These are phyloP conservation scores for Drosophila willistoni DNA, from an alignment of 1,140 invertebrate genomes.

Conservation along the genomic window DNA sequence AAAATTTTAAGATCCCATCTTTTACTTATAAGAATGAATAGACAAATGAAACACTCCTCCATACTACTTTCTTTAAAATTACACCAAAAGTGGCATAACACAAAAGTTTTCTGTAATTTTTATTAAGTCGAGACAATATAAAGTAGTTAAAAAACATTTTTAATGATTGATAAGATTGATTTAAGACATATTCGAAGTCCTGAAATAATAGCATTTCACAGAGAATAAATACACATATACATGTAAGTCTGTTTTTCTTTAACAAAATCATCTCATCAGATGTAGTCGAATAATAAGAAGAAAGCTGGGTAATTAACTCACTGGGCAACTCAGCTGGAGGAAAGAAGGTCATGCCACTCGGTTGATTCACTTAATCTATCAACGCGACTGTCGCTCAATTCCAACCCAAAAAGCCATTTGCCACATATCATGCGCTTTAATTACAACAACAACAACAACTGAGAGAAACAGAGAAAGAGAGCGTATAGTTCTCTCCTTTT, in stretches of 20 bases:
- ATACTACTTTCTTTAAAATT: too few species aligned
- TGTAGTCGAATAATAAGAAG: conserved; percentile 13
- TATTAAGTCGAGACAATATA: too few species aligned
- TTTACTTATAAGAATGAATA: too few species aligned
- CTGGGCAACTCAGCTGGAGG: conserved; percentile 26
- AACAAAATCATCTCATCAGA: conserved; percentile 11
- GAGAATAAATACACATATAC: too few species aligned
- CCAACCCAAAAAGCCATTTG: neutral
- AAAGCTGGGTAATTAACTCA: conserved; percentile 55
- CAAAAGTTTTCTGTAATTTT: too few species aligned
- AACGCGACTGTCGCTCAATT: conserved; percentile 39
- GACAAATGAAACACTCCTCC: too few species aligned
- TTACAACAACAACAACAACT: conserved; percentile 54
- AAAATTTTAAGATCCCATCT: too few species aligned
- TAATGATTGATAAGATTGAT: too few species aligned
- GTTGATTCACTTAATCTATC: conserved; percentile 72
- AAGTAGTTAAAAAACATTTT: too few species aligned
- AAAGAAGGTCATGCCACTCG: conserved; percentile 48
- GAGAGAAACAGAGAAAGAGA: neutral
- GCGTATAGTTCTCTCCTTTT: too few species aligned
- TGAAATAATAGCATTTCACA: neutral
- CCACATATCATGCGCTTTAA: conserved; percentile 65
- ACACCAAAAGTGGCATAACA: too few species aligned
- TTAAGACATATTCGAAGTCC: too few species aligned
- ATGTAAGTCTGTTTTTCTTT: neutral